These are phyloP conservation scores for Drosophila subsilvestris DNA, from an alignment of 2,888 invertebrate species.

Conservation along the genomic window DNA sequence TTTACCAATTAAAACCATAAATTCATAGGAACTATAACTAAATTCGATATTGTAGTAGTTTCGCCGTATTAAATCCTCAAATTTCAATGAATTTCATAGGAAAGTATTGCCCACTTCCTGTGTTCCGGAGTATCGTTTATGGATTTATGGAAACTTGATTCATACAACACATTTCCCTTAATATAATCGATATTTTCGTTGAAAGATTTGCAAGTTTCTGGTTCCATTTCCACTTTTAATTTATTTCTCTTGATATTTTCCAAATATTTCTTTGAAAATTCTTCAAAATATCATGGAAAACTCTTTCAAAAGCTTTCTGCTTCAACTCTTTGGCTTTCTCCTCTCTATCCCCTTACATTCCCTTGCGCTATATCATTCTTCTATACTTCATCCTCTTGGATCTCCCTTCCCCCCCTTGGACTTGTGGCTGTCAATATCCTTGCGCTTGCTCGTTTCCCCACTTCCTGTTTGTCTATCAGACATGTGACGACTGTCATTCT, in stretches of 20 bases:
- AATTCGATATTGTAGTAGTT: no score
- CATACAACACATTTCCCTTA: not conserved
- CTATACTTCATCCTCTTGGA: not conserved
- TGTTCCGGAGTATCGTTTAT: not conserved
- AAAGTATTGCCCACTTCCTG: not conserved
- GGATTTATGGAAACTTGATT: not conserved
- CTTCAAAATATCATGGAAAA: no score
- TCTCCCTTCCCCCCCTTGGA: not conserved
- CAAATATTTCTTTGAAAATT: not conserved
- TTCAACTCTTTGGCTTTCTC: no score
- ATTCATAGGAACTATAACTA: not conserved
- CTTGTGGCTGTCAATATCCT: slow-evolving; percentile 57
- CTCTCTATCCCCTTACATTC: not conserved
- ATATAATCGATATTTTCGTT: not conserved
- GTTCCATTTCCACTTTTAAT: not conserved
- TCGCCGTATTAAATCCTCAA: not conserved
- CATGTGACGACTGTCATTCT: slow-evolving; percentile 57
- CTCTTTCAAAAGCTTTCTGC: not conserved
- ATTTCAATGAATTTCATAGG: not conserved
- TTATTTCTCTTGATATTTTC: no score
- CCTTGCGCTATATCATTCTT: not conserved
- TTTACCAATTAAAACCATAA: not conserved
- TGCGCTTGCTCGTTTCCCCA: slow-evolving; percentile 36
- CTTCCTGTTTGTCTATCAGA: slow-evolving; percentile 52
- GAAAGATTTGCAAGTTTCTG: not conserved